Evolutionary conservation across 92 coral and sea anemone species (phyloP).

Genomic region (Epizoanthus illoricatus): DNA sequence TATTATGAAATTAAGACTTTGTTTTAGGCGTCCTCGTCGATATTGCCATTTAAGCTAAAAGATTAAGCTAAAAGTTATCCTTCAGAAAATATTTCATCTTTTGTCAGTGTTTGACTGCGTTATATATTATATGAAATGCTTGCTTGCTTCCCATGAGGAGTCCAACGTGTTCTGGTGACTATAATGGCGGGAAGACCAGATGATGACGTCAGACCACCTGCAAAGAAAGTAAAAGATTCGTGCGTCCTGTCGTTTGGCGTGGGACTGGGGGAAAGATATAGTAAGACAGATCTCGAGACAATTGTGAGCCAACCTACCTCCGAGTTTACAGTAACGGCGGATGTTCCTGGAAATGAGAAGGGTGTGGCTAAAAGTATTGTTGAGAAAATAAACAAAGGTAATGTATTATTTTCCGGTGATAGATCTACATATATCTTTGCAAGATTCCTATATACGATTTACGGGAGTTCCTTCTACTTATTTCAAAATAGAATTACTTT

Average conservation of each 20-base stretch:
- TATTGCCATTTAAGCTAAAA: too few species aligned
- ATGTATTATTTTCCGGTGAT: background rate
- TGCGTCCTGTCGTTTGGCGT: conserved; percentile 69
- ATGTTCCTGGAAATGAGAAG: conserved; percentile 52
- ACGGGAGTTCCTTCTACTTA: background rate
- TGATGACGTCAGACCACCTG: conserved; percentile 57
- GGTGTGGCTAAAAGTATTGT: conserved; percentile 64
- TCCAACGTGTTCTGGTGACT: conserved; percentile 69
- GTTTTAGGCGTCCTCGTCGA: too few species aligned
- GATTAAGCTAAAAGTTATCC: too few species aligned
- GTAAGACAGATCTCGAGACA: conserved; percentile 45
- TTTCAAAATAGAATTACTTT: background rate
- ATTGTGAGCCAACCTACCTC: conserved; percentile 51
- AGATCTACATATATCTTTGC: background rate
- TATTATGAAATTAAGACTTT: too few species aligned
- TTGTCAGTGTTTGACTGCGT: too few species aligned
- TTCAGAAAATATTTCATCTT: too few species aligned
- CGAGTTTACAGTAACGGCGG: conserved; percentile 54
- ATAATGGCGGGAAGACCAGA: conserved; percentile 74
- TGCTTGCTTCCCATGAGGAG: background rate
- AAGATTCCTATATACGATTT: background rate
- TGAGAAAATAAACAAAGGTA: conserved; percentile 75
- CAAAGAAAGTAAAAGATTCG: conserved; percentile 45
- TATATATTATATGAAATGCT: too few species aligned
- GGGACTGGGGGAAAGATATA: conserved; percentile 56